Evolutionary conservation across 2,888 invertebrate species (phyloP), one percentile per base, ranked within the genome.

Genomic region (Nephrotoma appendiculata): DNA sequence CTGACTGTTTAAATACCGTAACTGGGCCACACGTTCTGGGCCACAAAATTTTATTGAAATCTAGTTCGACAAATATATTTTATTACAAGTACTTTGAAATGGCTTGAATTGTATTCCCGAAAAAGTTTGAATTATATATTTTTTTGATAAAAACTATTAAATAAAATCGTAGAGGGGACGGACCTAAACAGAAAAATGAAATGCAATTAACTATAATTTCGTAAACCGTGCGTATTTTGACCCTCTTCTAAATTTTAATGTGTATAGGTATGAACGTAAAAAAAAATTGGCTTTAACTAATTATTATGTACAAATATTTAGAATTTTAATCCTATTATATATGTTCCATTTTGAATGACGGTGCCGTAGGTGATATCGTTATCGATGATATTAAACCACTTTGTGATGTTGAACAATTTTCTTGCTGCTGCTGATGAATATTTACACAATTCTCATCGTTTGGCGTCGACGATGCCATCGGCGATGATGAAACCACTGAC

Each of bases 291-390:
- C 71, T 71, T 71, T 71, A 71, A 71, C 71, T 71, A 71, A 31
- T 31, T 31, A 31, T 31, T 31, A 31, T 31, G 31, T 31, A 31
- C 31, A 31, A 31, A 31, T 15, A 15, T 9, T 31, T 31, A 19
- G 2, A 71, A 31, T 71, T 4, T 71, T 71, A 52, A 15, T 52
- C 31, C 31, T 71, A 31, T 71, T 71, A 71, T 71, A 92, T 91
- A 87, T 91, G 90, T 88, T 92, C 92, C 87, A 92, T 91, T 89
- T 92, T 92, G 87, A 92, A 92, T 88, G 89, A 90, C 87, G 91
- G 90, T 71, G 90, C 89, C 87, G 89, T 89, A 11, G 91, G 90
- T 12, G 91, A 91, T 89, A 91, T 91, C 86, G 90, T 91, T 86
- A 91, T 90, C 19, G 91, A 91, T 88, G 90, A 90, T 83, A 91